Percentiles rank a stretch among this genome's conserved stretches.
phyloP scores from a whole-genome alignment of 2,888 invertebrate genomes.

The Calliphora vomitoria region DNA sequence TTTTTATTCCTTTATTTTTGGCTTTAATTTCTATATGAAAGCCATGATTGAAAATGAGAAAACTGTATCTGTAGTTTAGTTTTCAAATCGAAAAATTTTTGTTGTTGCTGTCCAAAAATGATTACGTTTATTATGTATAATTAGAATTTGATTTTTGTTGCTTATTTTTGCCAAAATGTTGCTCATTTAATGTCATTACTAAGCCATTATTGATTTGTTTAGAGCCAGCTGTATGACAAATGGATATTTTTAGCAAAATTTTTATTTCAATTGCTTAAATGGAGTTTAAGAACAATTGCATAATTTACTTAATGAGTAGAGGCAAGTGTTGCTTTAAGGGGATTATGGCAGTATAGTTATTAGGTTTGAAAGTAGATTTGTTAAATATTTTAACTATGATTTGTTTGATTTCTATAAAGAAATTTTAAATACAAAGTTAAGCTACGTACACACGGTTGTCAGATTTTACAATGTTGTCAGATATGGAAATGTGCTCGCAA shows the following conservation, averaged over 20 bases:
- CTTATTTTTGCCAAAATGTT: not conserved
- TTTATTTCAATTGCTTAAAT: not conserved
- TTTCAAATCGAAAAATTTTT: constrained; percentile 1
- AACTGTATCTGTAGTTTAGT: not conserved
- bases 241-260: too few species aligned
- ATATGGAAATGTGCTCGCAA: too few species aligned
- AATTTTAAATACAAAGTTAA: too few species aligned
- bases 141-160: constrained; percentile 28
- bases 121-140: constrained; percentile 10
- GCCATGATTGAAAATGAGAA: not conserved
- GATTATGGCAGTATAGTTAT: too few species aligned
- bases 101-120: not conserved
- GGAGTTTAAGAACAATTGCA: not conserved
- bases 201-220: not conserved
- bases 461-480: too few species aligned
- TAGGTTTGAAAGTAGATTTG: too few species aligned
- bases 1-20: not conserved
- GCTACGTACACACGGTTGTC: too few species aligned
- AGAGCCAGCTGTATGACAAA: not conserved
- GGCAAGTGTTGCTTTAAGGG: too few species aligned
- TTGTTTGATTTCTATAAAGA: too few species aligned
- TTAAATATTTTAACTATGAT: too few species aligned
- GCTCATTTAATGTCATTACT: not conserved
- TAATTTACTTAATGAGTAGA: too few species aligned
- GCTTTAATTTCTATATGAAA: not conserved